Percentiles rank a stretch among this genome's conserved stretches.
Conservation (phyloP, 2,797 vertebrate species). For the Poecilia picta region DNA sequence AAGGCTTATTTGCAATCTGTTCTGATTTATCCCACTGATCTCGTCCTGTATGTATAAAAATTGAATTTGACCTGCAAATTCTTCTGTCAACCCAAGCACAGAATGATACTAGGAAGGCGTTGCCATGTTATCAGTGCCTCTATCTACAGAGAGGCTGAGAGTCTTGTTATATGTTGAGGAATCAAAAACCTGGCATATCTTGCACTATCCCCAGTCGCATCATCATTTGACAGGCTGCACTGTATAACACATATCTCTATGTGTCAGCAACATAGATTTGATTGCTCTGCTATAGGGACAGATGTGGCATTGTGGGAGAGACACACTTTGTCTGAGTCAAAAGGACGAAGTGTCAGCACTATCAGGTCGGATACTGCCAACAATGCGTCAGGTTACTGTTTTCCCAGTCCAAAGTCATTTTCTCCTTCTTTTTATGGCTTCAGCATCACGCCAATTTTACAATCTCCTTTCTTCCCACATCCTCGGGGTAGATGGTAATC, state of each 20-base stretch:
- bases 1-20: conserved; percentile 41
- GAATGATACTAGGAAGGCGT: conserved; percentile 33
- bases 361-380: conserved; percentile 41
- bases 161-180: conserved; percentile 55
- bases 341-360: conserved; percentile 55
- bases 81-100: conserved; percentile 45
- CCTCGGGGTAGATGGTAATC: conserved; percentile 76
- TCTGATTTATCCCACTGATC: conserved; percentile 49
- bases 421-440: conserved; percentile 49
- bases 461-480: conserved; percentile 67
- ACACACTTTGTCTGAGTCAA: conserved; percentile 62
- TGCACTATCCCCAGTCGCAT: conserved; percentile 41
- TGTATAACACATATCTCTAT: conserved; percentile 32
- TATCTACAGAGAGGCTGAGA: conserved; percentile 21
- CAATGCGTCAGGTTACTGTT: conserved; percentile 32
- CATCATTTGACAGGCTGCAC: conserved; percentile 60
- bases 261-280: conserved; percentile 59
- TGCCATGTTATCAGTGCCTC: conserved; percentile 33
- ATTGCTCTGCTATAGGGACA: conserved; percentile 53
- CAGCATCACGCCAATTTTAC: conserved; percentile 68
- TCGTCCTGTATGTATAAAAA: conserved; percentile 30
- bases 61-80: conserved; percentile 40
- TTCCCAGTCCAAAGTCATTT: conserved; percentile 17
- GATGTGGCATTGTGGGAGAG: conserved; percentile 36
- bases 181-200: conserved; percentile 33